These are phyloP conservation scores for Halocaridina rubra DNA, from an alignment of 2,888 invertebrate species.

Conservation along the genomic window DNA sequence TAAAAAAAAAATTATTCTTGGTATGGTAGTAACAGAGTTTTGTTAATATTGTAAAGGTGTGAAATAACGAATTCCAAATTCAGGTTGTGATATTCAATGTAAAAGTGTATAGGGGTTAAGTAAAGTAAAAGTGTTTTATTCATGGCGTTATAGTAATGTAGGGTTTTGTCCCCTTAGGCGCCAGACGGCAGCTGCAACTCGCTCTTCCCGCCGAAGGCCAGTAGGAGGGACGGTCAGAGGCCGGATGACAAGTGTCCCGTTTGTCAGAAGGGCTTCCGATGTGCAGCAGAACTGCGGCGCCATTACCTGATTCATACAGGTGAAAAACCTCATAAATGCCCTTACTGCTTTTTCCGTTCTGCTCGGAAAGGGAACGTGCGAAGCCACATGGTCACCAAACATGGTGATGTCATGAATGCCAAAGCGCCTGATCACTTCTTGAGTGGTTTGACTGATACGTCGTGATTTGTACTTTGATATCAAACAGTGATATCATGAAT, in stretches of 20 bases:
- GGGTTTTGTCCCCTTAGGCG: conserved; percentile 55
- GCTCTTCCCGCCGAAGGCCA: conserved; percentile 17
- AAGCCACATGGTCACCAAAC: neutral
- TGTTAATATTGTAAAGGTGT: too few relatives aligned
- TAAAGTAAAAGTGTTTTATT: too few relatives aligned
- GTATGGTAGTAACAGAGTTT: too few relatives aligned
- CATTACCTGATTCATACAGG: neutral
- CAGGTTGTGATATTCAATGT: too few relatives aligned
- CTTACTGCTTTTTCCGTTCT: neutral
- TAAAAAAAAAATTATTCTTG: too few relatives aligned
- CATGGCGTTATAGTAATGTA: conserved; percentile 38
- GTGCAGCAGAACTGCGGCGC: neutral
- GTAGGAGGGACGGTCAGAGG: conserved; percentile 38
- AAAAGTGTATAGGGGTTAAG: too few relatives aligned
- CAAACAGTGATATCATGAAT: too few relatives aligned
- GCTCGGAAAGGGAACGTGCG: neutral
- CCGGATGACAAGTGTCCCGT: neutral
- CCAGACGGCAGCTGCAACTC: conserved; percentile 33
- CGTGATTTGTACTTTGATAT: too few relatives aligned
- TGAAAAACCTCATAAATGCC: neutral
- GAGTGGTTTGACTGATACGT: too few relatives aligned
- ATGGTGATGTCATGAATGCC: neutral
- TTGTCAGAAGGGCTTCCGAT: neutral
- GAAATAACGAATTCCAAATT: too few relatives aligned
- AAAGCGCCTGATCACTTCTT: too few relatives aligned